phyloP scores from a whole-genome alignment of 1,140 invertebrate species.

The Bombus confusus region DNA sequence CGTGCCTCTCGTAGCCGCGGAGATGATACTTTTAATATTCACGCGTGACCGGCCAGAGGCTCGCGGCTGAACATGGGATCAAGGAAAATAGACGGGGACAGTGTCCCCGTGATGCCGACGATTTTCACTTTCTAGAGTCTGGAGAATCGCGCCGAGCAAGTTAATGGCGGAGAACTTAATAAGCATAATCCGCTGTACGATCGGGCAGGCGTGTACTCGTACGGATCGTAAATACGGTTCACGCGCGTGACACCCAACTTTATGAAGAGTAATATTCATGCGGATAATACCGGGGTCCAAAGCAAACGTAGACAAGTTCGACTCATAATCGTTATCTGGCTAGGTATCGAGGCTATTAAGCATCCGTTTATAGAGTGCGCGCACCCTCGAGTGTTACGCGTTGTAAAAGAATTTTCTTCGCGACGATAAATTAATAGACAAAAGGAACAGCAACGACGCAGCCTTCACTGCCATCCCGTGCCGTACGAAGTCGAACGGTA shows the following conservation, averaged over 20 bases:
- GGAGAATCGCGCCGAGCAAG: background rate
- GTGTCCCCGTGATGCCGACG: background rate
- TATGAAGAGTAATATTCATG: constrained; percentile 12
- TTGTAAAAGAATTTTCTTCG: constrained; percentile 28
- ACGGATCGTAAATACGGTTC: constrained; percentile 17
- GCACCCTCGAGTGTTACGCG: constrained; percentile 15
- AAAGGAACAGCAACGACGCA: background rate
- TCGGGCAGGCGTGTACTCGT: background rate
- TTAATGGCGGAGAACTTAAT: constrained; percentile 4
- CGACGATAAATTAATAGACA: constrained; percentile 54
- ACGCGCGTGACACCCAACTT: constrained; percentile 9
- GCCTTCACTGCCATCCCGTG: no score
- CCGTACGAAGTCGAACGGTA: constrained; percentile 19
- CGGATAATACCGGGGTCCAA: constrained; percentile 6
- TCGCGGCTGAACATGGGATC: background rate
- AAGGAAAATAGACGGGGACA: no score
- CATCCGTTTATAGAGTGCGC: constrained; percentile 35
- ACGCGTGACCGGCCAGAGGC: background rate
- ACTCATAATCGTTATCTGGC: constrained; percentile 12
- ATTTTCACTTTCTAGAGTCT: constrained; percentile 31
- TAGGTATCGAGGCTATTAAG: constrained; percentile 32
- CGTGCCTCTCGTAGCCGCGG: constrained; percentile 48
- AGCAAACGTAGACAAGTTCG: constrained; percentile 11
- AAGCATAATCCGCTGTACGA: background rate
- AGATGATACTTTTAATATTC: constrained; percentile 43